Evolutionary conservation across 1,140 invertebrate genomes (phyloP).

Genomic region (Forficula auricularia): DNA sequence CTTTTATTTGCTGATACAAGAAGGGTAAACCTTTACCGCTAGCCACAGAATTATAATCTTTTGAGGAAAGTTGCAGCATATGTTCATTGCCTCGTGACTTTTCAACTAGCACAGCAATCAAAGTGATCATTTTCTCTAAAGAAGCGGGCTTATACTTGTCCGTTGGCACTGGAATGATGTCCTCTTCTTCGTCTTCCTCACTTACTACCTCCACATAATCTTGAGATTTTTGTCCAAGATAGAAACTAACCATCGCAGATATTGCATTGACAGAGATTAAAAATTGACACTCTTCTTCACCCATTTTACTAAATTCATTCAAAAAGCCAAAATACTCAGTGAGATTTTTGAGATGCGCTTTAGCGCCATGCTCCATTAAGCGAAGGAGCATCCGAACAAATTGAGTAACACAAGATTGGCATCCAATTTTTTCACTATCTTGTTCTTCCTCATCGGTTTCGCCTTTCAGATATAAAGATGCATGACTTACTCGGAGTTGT

Average conservation of each 20-base stretch:
- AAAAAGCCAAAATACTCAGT: slow-evolving; percentile 83
- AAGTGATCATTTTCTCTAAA: slow-evolving; percentile 87
- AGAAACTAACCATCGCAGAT: slow-evolving; percentile 77
- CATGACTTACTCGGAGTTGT: slow-evolving; percentile 54
- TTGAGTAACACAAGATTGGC: slow-evolving; percentile 73
- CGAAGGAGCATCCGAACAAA: slow-evolving; percentile 79
- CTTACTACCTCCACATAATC: slow-evolving; percentile 45
- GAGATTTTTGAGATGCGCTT: slow-evolving; percentile 67
- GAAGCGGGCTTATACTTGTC: slow-evolving; percentile 74
- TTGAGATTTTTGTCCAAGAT: slow-evolving; percentile 60
- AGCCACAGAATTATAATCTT: slow-evolving; percentile 64
- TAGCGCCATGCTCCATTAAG: slow-evolving; percentile 74
- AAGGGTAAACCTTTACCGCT: slow-evolving; percentile 86
- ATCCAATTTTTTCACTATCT: slow-evolving; percentile 46
- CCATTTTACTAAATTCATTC: slow-evolving; percentile 87
- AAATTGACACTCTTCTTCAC: slow-evolving; percentile 78
- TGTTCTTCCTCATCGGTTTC: slow-evolving; percentile 43
- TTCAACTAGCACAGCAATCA: slow-evolving; percentile 74
- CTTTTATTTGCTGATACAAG: slow-evolving; percentile 82
- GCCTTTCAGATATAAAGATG: slow-evolving; percentile 50
- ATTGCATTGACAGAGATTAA: slow-evolving; percentile 72
- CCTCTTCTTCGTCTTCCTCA: slow-evolving; percentile 69
- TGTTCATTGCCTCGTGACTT: slow-evolving; percentile 62
- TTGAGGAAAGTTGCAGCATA: slow-evolving; percentile 49
- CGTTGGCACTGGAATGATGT: slow-evolving; percentile 42